Conservation (phyloP, 2,797 vertebrate species). For the Parambassis ranga region DNA sequence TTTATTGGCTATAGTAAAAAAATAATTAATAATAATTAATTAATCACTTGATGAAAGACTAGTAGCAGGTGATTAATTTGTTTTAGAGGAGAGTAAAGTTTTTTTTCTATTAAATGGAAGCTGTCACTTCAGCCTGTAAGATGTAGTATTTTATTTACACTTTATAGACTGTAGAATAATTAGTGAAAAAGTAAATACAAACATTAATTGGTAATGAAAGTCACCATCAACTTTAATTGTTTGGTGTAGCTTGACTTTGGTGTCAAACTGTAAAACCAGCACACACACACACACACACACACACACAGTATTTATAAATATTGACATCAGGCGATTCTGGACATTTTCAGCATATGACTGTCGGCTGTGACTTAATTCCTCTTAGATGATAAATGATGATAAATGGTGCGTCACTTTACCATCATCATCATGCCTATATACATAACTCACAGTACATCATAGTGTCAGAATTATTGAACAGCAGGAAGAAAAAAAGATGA, state of each 20-base stretch:
- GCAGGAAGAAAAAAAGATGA: not conserved
- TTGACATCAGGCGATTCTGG: conserved; percentile 16
- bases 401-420: not conserved
- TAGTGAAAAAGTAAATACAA: not conserved
- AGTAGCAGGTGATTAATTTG: too few relatives aligned
- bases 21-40: too few relatives aligned
- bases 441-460: too few relatives aligned
- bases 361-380: conserved; percentile 4
- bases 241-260: conserved; percentile 36
- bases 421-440: too few relatives aligned
- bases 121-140: too few relatives aligned
- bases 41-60: too few relatives aligned
- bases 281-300: not conserved
- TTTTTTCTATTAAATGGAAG: too few relatives aligned
- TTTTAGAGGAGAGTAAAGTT: too few relatives aligned
- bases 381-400: conserved; percentile 15
- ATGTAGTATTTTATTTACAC: too few relatives aligned
- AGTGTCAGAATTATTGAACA: not conserved
- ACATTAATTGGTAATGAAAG: not conserved
- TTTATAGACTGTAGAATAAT: not conserved
- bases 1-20: too few relatives aligned
- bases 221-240: not conserved
- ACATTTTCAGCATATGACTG: conserved; percentile 16
- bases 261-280: conserved; percentile 5
- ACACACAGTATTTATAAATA: conserved; percentile 22